A percentile compares a stretch with the other conserved stretches of the same genome.
phyloP scores from a whole-genome alignment of 2,888 invertebrate genomes.

The Himalopsyche tibetana region DNA sequence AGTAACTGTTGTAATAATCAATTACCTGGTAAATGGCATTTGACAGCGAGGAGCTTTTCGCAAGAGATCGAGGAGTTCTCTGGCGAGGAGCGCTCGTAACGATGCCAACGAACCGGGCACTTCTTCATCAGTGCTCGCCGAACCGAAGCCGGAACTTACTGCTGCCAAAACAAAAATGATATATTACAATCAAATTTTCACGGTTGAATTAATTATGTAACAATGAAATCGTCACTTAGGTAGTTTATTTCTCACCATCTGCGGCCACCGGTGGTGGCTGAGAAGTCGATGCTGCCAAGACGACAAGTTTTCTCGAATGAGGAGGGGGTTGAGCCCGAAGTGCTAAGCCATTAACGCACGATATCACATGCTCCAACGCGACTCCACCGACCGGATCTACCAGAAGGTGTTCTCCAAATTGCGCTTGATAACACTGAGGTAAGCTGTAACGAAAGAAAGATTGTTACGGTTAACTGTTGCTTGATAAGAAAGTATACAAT shows the following conservation, averaged over 20 bases:
- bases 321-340: conserved; percentile 71
- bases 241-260: conserved; percentile 47
- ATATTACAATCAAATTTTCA: background rate
- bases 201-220: no score
- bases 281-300: conserved; percentile 68
- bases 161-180: background rate
- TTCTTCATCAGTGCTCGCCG: conserved; percentile 59
- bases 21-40: conserved; percentile 80
- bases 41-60: conserved; percentile 89
- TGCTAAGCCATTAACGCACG: conserved; percentile 85
- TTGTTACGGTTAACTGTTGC: no score
- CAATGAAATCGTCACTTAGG: no score
- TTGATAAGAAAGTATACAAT: no score
- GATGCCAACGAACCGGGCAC: conserved; percentile 76
- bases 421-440: conserved; percentile 87
- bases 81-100: conserved; percentile 87
- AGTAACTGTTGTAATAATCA: background rate
- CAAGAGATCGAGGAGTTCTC: conserved; percentile 91
- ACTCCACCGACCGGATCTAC: conserved; percentile 84
- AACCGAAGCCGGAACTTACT: conserved; percentile 33
- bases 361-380: conserved; percentile 91
- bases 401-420: conserved; percentile 79
- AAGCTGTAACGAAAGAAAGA: conserved; percentile 76
- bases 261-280: conserved; percentile 60
- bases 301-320: conserved; percentile 77